Conservation (phyloP, 2,888 invertebrate genomes). For the Heliconius erato region DNA sequence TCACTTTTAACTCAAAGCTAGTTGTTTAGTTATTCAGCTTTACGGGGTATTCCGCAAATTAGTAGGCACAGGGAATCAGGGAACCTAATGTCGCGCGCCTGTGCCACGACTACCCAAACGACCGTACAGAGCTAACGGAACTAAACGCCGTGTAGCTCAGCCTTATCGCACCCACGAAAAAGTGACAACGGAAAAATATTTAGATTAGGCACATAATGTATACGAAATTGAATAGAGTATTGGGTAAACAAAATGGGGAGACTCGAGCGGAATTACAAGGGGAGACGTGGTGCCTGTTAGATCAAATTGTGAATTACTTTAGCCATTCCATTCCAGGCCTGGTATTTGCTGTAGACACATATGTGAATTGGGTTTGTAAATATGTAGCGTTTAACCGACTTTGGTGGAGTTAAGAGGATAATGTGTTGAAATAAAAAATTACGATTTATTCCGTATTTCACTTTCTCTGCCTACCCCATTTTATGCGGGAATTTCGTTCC, state of each 20-base stretch:
- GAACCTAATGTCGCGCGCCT: too few relatives aligned
- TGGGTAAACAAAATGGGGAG: neutral
- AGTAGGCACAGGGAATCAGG: too few relatives aligned
- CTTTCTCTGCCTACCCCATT: neutral
- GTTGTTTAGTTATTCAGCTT: too few relatives aligned
- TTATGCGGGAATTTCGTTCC: neutral
- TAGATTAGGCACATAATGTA: conserved; percentile 2
- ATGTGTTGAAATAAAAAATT: neutral
- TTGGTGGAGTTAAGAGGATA: neutral
- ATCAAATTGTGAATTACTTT: conserved; percentile 15
- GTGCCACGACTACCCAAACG: too few relatives aligned
- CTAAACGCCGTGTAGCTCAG: neutral
- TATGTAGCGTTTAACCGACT: neutral
- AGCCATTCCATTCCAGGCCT: conserved; percentile 5
- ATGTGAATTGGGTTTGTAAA: conserved; percentile 10
- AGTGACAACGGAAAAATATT: conserved; percentile 19
- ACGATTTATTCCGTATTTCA: too few relatives aligned
- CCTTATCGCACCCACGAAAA: neutral
- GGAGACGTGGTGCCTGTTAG: conserved; percentile 1
- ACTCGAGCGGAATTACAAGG: conserved; percentile 2
- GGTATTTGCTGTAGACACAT: conserved; percentile 1
- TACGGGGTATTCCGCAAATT: too few relatives aligned
- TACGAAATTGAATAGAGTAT: conserved; percentile 6
- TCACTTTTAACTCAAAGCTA: too few relatives aligned
- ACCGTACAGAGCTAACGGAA: neutral